These are phyloP conservation scores for Notolepis coatsorum DNA, from an alignment of 2,797 vertebrate species.

Conservation along the genomic window DNA sequence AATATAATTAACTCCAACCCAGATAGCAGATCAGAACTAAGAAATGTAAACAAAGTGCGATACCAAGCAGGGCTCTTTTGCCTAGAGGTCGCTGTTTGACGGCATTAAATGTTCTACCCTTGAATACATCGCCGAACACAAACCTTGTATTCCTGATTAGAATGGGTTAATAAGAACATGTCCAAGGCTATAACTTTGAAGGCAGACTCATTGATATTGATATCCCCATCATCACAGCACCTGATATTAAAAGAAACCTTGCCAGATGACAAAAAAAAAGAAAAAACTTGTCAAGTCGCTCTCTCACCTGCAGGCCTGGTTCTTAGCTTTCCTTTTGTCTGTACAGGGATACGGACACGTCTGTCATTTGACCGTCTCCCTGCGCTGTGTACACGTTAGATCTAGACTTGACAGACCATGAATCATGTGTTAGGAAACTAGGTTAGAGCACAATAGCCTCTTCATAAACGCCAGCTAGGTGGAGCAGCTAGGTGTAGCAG, in stretches of 20 bases:
- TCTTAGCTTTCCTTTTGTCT: conserved; percentile 77
- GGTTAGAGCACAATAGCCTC: conserved; percentile 75
- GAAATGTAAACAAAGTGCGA: no score
- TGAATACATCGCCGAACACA: conserved; percentile 53
- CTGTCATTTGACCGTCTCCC: conserved; percentile 73
- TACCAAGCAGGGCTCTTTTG: no score
- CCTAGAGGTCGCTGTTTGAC: no score
- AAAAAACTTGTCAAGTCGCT: conserved; percentile 59
- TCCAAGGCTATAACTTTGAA: conserved; percentile 57
- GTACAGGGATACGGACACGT: conserved; percentile 57
- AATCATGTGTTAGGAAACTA: conserved; percentile 74
- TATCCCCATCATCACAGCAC: conserved; percentile 50
- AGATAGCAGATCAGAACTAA: no score
- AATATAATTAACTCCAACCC: no score
- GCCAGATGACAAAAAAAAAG: conserved; percentile 47
- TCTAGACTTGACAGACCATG: conserved; percentile 65
- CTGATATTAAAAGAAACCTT: conserved; percentile 63
- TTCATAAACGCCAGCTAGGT: conserved; percentile 58
- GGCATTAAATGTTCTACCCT: no score
- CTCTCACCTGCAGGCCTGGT: conserved; percentile 54
- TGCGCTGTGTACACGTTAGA: conserved; percentile 64
- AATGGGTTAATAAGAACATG: conserved; percentile 42
- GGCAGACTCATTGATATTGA: conserved; percentile 49
- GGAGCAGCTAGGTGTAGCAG: conserved; percentile 44
- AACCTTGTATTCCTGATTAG: conserved; percentile 49